Evolutionary conservation across 2,797 vertebrate genomes (phyloP).

Genomic region (Manis crassicaudata): DNA sequence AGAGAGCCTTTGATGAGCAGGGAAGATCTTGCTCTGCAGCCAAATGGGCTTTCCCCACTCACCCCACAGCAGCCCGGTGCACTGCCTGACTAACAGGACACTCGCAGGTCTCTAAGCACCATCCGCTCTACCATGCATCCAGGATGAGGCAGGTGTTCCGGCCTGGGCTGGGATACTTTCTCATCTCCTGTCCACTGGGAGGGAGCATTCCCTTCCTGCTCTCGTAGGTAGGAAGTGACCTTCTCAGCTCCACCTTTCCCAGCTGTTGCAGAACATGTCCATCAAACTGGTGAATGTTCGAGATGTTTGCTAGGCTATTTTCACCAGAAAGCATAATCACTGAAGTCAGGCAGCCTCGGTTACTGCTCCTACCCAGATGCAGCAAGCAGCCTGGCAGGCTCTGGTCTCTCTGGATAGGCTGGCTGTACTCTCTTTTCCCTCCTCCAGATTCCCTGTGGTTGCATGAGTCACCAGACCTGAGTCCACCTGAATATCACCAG

Average conservation of each 20-base stretch:
- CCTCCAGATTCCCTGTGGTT: neutral
- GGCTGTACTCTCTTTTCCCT: neutral
- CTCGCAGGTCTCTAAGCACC: neutral
- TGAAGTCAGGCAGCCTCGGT: neutral
- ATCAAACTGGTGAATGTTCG: accelerated
- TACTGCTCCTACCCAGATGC: accelerated
- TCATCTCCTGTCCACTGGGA: neutral
- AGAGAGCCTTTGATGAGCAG: neutral
- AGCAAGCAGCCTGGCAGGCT: neutral
- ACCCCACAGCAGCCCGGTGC: neutral
- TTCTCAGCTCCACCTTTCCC: neutral
- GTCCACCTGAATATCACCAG: neutral
- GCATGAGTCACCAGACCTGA: neutral
- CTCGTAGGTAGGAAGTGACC: neutral
- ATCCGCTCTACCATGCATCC: neutral
- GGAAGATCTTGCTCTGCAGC: neutral
- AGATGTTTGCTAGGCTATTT: neutral
- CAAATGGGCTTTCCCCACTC: neutral
- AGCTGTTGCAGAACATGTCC: neutral
- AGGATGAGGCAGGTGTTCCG: too few species aligned
- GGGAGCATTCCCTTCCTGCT: neutral
- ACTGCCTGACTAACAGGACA: neutral
- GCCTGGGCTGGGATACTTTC: neutral
- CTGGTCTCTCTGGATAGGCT: neutral
- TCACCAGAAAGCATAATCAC: too few species aligned